A percentile compares a stretch with the other conserved stretches of the same genome.
These are phyloP conservation scores for Melitaea athalia DNA, from an alignment of 2,888 invertebrate genomes.

Conservation along the genomic window DNA sequence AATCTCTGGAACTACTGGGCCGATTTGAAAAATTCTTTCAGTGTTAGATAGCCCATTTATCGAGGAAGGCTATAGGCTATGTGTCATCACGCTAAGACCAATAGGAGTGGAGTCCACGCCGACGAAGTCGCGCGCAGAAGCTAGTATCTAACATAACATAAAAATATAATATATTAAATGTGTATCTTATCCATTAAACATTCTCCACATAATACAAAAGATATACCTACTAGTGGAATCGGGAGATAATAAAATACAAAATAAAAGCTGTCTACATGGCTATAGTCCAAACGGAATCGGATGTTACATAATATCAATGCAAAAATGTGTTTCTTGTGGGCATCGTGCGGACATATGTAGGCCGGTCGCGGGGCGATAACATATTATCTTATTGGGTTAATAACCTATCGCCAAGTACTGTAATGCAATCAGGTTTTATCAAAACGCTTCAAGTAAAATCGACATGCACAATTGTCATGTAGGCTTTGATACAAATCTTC, in stretches of 20 bases:
- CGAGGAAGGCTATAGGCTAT: too few species aligned
- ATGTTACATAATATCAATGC: constrained; percentile 14
- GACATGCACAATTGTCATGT: constrained; percentile 4
- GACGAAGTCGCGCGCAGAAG: too few species aligned
- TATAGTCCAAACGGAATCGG: not conserved
- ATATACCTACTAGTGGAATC: not conserved
- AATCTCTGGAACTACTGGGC: too few species aligned
- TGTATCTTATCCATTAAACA: too few species aligned
- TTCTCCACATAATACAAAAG: not conserved
- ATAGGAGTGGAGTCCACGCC: too few species aligned
- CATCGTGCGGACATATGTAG: constrained; percentile 74
- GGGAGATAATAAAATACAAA: not conserved
- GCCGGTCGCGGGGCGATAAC: constrained; percentile 70
- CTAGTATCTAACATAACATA: too few species aligned
- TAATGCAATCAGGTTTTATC: constrained; percentile 67
- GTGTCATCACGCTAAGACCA: too few species aligned
- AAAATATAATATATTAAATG: too few species aligned
- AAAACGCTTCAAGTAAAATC: constrained; percentile 45
- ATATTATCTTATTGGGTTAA: constrained; percentile 80
- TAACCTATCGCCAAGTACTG: constrained; percentile 72
- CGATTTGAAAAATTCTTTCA: too few species aligned
- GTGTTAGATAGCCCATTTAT: too few species aligned
- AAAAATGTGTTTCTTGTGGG: constrained; percentile 19
- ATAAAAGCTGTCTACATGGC: not conserved
- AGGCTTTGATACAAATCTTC: not conserved